A percentile compares a stretch with the other conserved stretches of the same genome.
phyloP scores from a whole-genome alignment of 2,797 vertebrate species.

The Eulemur rubriventer region DNA sequence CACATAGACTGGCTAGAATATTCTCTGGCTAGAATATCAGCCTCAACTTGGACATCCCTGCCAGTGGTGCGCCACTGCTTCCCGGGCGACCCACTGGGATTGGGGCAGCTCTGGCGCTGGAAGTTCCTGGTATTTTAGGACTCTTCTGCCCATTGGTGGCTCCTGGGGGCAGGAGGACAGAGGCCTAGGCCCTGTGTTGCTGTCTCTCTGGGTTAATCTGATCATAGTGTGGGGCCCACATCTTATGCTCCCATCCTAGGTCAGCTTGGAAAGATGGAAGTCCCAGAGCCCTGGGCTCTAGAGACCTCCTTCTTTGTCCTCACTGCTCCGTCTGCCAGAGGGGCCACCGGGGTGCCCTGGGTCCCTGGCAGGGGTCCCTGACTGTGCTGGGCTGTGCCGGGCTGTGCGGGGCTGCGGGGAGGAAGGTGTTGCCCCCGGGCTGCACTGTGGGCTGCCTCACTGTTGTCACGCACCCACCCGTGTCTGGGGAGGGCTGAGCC shows the following conservation, averaged over 20 bases:
- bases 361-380: background rate
- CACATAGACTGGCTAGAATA: too few relatives aligned
- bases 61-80: fast-evolving
- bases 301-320: background rate
- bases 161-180: background rate
- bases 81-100: too few relatives aligned
- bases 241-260: background rate
- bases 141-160: background rate
- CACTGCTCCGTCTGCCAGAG: background rate
- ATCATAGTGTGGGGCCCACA: background rate
- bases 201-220: background rate
- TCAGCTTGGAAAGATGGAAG: background rate
- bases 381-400: background rate
- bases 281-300: too few relatives aligned
- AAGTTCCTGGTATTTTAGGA: background rate
- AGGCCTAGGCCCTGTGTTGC: background rate
- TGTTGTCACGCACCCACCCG: background rate
- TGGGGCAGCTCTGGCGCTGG: background rate
- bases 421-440: background rate
- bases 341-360: background rate
- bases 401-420: background rate
- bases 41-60: background rate
- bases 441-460: background rate
- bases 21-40: background rate
- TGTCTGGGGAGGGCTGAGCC: background rate